Evolutionary conservation across 2,113 vertebrate species (phyloP).

Genomic region (Typhlomys cinereus): DNA sequence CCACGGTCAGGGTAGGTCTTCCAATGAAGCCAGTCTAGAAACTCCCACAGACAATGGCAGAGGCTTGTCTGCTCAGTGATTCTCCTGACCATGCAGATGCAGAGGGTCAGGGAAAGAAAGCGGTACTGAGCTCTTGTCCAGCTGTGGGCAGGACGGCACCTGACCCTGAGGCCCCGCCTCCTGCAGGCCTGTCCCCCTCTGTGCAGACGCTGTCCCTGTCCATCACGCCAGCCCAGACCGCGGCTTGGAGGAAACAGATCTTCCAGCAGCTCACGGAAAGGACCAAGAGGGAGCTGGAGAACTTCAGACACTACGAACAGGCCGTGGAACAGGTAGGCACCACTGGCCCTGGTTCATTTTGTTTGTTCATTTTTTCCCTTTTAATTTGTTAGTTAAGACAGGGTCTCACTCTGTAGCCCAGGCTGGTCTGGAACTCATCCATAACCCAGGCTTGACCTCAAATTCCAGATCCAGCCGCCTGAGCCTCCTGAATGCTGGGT

Average conservation of each 20-base stretch:
- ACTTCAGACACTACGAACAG: conserved; percentile 96
- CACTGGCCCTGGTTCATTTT: too few species aligned
- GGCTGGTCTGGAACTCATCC: background rate
- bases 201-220: conserved; percentile 91
- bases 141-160: background rate
- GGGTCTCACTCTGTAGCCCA: background rate
- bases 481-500: background rate
- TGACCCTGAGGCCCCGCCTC: conserved; percentile 37
- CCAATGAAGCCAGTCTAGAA: background rate
- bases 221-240: conserved; percentile 91
- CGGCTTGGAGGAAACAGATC: conserved; percentile 95
- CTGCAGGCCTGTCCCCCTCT: conserved; percentile 88
- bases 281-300: conserved; percentile 94
- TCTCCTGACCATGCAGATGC: background rate
- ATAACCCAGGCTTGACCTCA: background rate
- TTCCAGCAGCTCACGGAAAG: conserved; percentile 95
- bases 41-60: background rate
- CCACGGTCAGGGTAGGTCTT: background rate
- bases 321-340: conserved; percentile 93
- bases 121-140: background rate
- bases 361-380: background rate
- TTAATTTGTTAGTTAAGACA: background rate
- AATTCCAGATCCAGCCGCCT: background rate
- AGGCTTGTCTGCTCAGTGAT: background rate
- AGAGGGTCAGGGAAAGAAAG: background rate